Base-by-base conservation (phyloP, 1,140 invertebrate genomes). In the Ladona fulva region DNA sequence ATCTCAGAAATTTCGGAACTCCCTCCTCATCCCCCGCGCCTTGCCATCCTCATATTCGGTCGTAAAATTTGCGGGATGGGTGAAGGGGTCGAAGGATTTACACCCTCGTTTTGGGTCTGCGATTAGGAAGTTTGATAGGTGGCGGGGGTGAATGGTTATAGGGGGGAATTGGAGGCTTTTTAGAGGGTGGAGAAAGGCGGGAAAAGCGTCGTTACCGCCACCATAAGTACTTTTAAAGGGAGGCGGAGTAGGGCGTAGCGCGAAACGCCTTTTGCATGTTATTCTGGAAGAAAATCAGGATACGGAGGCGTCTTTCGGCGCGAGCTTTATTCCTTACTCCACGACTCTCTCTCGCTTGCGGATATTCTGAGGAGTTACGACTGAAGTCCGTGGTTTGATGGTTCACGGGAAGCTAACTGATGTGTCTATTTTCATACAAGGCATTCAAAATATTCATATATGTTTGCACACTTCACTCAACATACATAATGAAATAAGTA, bases 121-220 rank as follows among this genome's bases (percentile, higher is more conserved):
- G 52, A 66, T 66, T 66, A 66, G 52, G 52, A 66, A 66, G 52
- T 66, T 66, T 22, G 52, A 66, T 66, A 12, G 52, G 52, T 66
- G 52, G 52, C 52, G 52, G 14, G 52, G 14, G 52, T 66, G 44
- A 11, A 19, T 10, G 19, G 44, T 52, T 52, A 11, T 52, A 10
- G 44, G 44, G 19, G 44, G 3, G 29, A 37, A 37, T 37, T 37
- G 29, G 29, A 37, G 8, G 52, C 52, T 12, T 66, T 66, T 16
- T 22, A 19, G 52, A 6, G 52, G 52, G 52, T 22, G 52, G 52
- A 66, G 52, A 22, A 66, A 66, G 14, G 52, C 14, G 52, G 52
- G 14, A 22, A 66, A 12, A 66, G 52, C 3, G n/a, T 66, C 52
- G 52, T 66, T 66, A 66, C 52, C 3, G 52, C 52, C n/a, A 22